phyloP scores from a whole-genome alignment of 2,888 invertebrate species.

The Acrocyrtus sp. region DNA sequence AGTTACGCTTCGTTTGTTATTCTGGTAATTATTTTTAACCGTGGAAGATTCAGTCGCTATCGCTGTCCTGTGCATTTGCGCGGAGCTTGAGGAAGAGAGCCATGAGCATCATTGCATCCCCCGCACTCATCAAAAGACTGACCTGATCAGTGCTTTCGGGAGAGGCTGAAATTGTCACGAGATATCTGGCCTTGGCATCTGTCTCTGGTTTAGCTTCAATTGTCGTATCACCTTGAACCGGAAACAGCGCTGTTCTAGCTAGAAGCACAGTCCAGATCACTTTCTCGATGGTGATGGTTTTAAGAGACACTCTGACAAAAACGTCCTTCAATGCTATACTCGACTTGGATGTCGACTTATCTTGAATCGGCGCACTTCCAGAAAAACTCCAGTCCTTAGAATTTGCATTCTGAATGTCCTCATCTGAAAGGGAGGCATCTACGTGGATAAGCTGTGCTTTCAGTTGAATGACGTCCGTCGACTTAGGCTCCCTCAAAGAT shows the following conservation, averaged over 20 bases:
- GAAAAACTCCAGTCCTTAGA: too few species aligned
- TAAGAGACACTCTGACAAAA: conserved; percentile 24
- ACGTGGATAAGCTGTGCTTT: conserved; percentile 22
- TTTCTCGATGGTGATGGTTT: conserved; percentile 33
- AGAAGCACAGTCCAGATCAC: conserved; percentile 29
- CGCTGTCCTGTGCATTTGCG: too few species aligned
- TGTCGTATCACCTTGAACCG: conserved; percentile 26
- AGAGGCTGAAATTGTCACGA: conserved; percentile 30
- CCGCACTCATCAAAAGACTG: conserved; percentile 10
- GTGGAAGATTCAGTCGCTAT: background rate
- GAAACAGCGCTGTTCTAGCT: conserved; percentile 18
- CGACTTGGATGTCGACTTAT: too few species aligned
- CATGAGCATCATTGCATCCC: conserved; percentile 37
- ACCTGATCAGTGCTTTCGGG: conserved; percentile 15
- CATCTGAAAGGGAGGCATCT: too few species aligned
- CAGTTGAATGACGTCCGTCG: conserved; percentile 28
- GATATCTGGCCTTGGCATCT: conserved; percentile 15
- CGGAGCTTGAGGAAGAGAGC: conserved; percentile 33
- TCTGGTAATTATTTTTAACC: too few species aligned
- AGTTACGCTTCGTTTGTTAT: too few species aligned
- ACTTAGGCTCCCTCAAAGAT: conserved; percentile 3
- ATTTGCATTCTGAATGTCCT: too few species aligned
- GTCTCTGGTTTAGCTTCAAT: conserved; percentile 28
- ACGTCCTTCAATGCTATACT: too few species aligned
- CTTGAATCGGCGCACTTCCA: too few species aligned